phyloP scores from a whole-genome alignment of 2,113 vertebrate genomes.

The Phalacrocorax brasilianus region DNA sequence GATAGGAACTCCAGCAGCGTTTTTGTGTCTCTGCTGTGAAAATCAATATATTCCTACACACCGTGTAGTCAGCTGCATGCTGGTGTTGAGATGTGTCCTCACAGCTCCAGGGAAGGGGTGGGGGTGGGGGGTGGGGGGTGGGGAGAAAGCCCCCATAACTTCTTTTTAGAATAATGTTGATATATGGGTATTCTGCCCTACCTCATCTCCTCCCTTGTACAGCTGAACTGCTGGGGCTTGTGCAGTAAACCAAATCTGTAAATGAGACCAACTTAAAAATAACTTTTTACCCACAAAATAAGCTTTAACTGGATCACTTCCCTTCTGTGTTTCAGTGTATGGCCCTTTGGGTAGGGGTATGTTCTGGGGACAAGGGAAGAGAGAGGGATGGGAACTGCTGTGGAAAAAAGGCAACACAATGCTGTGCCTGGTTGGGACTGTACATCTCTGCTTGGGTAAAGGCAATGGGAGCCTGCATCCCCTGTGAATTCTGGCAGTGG shows the following conservation, averaged over 20 bases:
- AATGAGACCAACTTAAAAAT: neutral
- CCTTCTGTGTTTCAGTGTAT: neutral
- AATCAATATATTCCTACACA: neutral
- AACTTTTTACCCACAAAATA: neutral
- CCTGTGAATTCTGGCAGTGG: neutral
- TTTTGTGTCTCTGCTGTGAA: neutral
- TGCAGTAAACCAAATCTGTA: neutral
- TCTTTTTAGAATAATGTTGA: neutral
- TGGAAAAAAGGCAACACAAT: neutral
- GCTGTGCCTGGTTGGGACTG: neutral
- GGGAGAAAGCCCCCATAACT: fast-evolving
- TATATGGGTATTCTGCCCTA: neutral
- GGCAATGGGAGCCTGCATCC: neutral
- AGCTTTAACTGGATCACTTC: neutral
- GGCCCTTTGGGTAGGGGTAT: neutral
- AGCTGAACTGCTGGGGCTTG: neutral
- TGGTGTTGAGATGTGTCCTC: neutral
- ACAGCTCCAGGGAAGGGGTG: fast-evolving
- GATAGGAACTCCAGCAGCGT: fast-evolving
- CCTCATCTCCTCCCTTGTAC: neutral
- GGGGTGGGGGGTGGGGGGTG: fast-evolving
- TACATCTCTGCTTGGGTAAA: neutral
- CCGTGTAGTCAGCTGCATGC: neutral
- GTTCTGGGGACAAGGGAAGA: neutral
- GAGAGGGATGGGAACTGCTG: neutral